A percentile compares a stretch with the other conserved stretches of the same genome.
Conservation (phyloP, 2,113 vertebrate species). For the Lophius piscatorius region DNA sequence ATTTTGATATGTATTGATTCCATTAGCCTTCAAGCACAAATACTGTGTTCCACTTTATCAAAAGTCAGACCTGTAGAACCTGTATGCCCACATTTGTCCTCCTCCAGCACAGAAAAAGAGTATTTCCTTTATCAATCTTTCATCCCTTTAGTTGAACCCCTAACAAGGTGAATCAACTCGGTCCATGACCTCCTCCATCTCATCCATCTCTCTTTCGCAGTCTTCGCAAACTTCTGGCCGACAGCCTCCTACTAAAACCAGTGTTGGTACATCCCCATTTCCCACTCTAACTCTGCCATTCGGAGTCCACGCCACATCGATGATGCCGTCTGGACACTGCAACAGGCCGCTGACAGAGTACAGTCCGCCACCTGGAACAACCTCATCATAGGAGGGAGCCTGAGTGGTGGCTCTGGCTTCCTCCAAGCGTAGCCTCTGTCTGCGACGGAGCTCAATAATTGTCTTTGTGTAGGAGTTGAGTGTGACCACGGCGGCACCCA, state of each 20-base stretch:
- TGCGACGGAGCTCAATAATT: constrained; percentile 80
- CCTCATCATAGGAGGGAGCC: constrained; percentile 79
- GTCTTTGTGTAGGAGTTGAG: constrained; percentile 91
- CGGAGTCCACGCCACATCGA: constrained; percentile 70
- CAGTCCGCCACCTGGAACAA: constrained; percentile 75
- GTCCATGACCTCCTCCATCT: constrained; percentile 71
- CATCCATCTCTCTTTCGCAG: constrained; percentile 80
- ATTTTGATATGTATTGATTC: constrained; percentile 23
- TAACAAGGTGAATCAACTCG: constrained; percentile 75
- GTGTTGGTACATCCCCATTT: constrained; percentile 73
- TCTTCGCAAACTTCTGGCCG: constrained; percentile 78
- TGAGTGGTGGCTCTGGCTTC: constrained; percentile 64
- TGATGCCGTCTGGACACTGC: constrained; percentile 75
- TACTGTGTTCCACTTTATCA: constrained; percentile 2
- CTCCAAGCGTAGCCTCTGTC: constrained; percentile 77
- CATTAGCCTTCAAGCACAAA: background rate
- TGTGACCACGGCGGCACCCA: constrained; percentile 85
- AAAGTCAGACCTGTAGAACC: constrained; percentile 25
- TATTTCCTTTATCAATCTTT: constrained; percentile 14
- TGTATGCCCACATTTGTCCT: constrained; percentile 6
- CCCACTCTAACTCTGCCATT: constrained; percentile 64
- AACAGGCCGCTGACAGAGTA: constrained; percentile 81
- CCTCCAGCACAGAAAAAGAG: background rate
- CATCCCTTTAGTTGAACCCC: constrained; percentile 1
- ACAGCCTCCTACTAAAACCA: constrained; percentile 78